Base-by-base conservation (phyloP, 2,797 vertebrate species). In the Chiroxiphia lanceolata region DNA sequence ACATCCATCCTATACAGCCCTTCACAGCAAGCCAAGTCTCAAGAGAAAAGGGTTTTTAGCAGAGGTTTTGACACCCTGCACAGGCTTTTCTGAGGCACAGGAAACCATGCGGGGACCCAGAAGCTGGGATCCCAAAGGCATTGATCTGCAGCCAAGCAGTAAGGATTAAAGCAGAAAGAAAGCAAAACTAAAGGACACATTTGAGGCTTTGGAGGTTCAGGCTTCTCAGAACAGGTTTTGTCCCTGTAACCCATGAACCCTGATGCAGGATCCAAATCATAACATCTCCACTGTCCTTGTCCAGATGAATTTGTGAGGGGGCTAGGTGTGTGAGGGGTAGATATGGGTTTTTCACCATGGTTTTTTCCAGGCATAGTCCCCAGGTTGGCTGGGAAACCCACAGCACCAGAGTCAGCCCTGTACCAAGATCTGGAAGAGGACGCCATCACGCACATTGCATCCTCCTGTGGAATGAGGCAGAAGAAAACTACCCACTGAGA, bases 181-280 rank as follows among this genome's bases (percentile, higher is more conserved):
- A 86, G 36, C 14, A 77, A 83, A 72, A 11, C 5, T 65, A 29
- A 38, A 34, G 40, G 27, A n/a, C 1, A 0, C 19, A 44, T 51
- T 51, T 63, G 67, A 90, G 22, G 9, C 7, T 83, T 57, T 63
- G 48, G 12, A 77, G 21, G 31, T 29, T 83, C 59, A 53, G 54
- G 59, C 33, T 70, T 6, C 13, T 84, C 42, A 60, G 36, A 25
- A 5, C 44, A 86, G 19, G 10, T 71, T 91, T 64, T 74, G 7
- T 25, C 13, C n/a, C 15, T 2, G 0, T 18, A 76, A 65, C 3
- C 10, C 5, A 22, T 3, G 11, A 22, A n/a, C 4, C 5, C 11
- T 4, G 1, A 8, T 40, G 23, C 25, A 48, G 25, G 13, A 72
- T 61, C 18, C 34, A 26, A 36, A 20, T 40, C 7, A 3, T 3